Evolutionary conservation across 2,888 invertebrate species (phyloP), one percentile per base, ranked within the genome.

Genomic region (Stenoptilia bipunctidactyla): DNA sequence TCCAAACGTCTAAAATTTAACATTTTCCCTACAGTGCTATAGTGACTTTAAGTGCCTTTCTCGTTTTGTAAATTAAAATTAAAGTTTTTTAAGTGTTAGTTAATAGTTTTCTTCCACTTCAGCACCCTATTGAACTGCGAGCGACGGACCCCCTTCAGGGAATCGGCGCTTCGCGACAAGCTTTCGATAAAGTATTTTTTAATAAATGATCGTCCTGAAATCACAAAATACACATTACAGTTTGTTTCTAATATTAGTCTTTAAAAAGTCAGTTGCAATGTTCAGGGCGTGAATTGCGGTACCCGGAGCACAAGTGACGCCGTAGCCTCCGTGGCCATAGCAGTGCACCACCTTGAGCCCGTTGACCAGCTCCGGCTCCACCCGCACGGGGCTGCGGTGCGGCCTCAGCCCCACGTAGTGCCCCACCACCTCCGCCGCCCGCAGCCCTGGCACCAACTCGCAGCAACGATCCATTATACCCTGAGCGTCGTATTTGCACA

Each of bases 291-390:
- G 86, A 43, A 88, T 80, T 0, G 92, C 89, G 0, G 96, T 95
- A 6, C 97, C 97, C 15, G 97, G 97, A 3, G 94, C 92, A 27
- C 94, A 89, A 44, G 92, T 92, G 0, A 97, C 92, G 0, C 97
- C 97, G 63, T 96, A 96, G 0, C 96, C 96, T 0, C 97, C 96
- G 64, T 97, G 97, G 0, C 97, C 97, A 62, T 97, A 97, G 69
- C 97, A 95, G 65, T 98, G 97, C 4, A 97, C 90, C 25, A 97
- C 85, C 47, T 65, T 80, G 48, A 79, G 63, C 1, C 86, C 86
- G 9, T 66, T 56, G 1, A 80, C 39, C 2, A 80, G 10, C 58
- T 93, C 92, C 0, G 84, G 71, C 56, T 93, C 94, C 46, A 96
- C 89, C 52, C 95, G 79, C 14, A 91, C 87, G 33, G 88, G 83